A percentile compares a stretch with the other conserved stretches of the same genome.
phyloP scores from a whole-genome alignment of 2,888 invertebrate species.

The Ametastegia equiseti region DNA sequence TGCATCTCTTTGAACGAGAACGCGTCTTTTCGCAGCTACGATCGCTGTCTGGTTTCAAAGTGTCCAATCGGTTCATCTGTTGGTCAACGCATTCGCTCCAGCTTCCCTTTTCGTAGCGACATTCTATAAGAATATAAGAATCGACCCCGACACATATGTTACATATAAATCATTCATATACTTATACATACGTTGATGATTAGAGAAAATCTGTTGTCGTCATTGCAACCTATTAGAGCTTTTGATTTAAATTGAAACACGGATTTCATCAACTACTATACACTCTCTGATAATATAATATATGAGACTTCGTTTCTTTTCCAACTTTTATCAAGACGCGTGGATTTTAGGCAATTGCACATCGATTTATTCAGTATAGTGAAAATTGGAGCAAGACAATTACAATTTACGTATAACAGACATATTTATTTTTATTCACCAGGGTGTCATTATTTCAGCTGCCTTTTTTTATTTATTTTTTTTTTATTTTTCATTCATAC shows the following conservation, averaged over 20 bases:
- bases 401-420: too few species aligned
- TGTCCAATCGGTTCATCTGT: conserved; percentile 90
- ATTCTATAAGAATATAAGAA: too few species aligned
- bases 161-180: too few species aligned
- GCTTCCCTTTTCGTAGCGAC: conserved; percentile 92
- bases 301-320: background rate
- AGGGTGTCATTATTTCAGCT: too few species aligned
- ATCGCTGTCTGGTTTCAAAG: conserved; percentile 89
- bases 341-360: background rate
- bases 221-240: conserved; percentile 16
- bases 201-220: conserved; percentile 55
- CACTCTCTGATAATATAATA: conserved; percentile 1
- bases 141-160: too few species aligned
- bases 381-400: too few species aligned
- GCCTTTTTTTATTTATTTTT: too few species aligned
- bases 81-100: conserved; percentile 92
- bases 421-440: too few species aligned
- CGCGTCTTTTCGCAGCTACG: conserved; percentile 89
- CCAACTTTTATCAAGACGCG: background rate
- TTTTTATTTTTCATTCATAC: too few species aligned
- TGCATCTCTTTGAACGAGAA: conserved; percentile 92
- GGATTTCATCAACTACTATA: conserved; percentile 26
- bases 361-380: background rate
- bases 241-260: background rate
- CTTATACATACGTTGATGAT: conserved; percentile 60